phyloP scores from a whole-genome alignment of 2,797 vertebrate species.

The Trematomus bernacchii region DNA sequence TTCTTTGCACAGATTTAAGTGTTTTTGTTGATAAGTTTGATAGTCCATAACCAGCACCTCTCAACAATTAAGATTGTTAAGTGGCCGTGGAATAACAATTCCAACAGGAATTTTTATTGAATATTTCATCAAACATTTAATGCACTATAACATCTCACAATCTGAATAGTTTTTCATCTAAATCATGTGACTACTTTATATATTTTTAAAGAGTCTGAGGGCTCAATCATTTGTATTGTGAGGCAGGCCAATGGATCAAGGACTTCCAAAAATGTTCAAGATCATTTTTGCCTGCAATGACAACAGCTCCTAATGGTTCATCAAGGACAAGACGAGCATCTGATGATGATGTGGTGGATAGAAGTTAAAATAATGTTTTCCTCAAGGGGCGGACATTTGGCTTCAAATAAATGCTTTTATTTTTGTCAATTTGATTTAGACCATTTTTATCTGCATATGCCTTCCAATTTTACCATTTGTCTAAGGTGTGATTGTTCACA shows the following conservation, averaged over 20 bases:
- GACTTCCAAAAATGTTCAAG: neutral
- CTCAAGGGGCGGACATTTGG: neutral
- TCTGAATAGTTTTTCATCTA: neutral
- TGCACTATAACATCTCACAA: neutral
- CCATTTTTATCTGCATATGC: neutral
- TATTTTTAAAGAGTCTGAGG: neutral
- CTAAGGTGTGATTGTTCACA: neutral
- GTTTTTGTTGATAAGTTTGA: too few relatives aligned
- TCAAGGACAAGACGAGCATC: too few relatives aligned
- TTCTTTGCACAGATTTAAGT: too few relatives aligned
- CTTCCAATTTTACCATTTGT: neutral
- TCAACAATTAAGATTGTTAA: neutral
- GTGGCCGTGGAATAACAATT: neutral
- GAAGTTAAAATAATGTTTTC: neutral
- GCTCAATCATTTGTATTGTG: neutral
- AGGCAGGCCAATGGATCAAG: neutral
- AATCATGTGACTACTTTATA: neutral
- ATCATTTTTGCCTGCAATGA: neutral
- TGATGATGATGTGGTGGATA: neutral
- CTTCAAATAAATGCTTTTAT: neutral
- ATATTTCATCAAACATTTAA: conserved; percentile 2
- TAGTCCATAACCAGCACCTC: too few relatives aligned
- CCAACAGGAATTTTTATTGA: neutral
- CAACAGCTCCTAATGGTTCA: neutral
- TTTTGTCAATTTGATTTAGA: neutral